Conservation (phyloP, 2,888 invertebrate species). For the Cantharis nigra region DNA sequence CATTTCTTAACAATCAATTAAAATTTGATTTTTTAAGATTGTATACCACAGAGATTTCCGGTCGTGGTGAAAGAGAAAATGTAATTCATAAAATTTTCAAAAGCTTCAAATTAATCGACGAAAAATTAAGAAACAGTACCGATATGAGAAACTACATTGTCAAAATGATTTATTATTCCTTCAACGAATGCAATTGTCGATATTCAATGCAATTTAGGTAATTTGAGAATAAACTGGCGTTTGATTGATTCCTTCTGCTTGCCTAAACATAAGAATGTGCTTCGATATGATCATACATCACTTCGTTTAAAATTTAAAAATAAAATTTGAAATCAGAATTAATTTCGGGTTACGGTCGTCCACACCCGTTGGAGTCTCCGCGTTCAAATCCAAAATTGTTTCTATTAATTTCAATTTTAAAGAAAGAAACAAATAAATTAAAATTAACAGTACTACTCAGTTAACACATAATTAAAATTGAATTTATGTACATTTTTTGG, state of each 20-base stretch:
- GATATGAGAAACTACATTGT: conserved; percentile 13
- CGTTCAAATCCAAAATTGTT: neutral
- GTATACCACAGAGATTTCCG: neutral
- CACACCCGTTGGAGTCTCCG: neutral
- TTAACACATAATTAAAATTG: neutral
- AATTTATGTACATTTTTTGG: neutral
- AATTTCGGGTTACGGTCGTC: neutral
- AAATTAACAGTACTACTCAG: neutral
- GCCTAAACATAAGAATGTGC: conserved; percentile 10
- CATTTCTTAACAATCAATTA: neutral
- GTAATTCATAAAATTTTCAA: neutral
- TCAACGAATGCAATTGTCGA: conserved; percentile 20
- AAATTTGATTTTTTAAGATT: neutral
- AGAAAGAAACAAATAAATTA: neutral
- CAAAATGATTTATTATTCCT: conserved; percentile 22
- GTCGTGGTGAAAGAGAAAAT: neutral
- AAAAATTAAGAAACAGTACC: conserved; percentile 9
- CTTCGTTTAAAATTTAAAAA: neutral
- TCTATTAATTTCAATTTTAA: neutral
- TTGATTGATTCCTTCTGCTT: conserved; percentile 23
- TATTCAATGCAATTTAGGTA: conserved; percentile 18
- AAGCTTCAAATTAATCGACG: conserved; percentile 12
- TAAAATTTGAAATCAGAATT: neutral
- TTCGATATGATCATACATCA: neutral
- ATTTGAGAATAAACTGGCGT: conserved; percentile 17